Percentiles rank a stretch among this genome's conserved stretches.
phyloP scores from a whole-genome alignment of 2,888 invertebrate genomes.

The Eilema depressum region DNA sequence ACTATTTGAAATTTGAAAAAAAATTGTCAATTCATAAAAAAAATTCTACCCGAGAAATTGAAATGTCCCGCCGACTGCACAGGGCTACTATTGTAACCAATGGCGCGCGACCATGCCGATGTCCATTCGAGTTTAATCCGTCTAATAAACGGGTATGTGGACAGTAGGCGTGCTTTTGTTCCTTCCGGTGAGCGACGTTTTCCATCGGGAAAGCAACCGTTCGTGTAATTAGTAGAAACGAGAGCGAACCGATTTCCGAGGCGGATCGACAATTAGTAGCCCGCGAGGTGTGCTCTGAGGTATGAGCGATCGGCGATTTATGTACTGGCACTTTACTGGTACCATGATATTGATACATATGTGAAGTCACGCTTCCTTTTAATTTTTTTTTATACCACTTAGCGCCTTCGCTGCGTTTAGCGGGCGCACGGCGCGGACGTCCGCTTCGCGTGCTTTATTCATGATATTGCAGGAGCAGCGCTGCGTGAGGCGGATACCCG shows the following conservation, averaged over 20 bases:
- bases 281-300: conserved; percentile 36
- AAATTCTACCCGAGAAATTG: background rate
- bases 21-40: no score
- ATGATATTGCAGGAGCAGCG: no score
- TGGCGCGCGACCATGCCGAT: conserved; percentile 4
- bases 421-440: no score
- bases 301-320: conserved; percentile 26
- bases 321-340: background rate
- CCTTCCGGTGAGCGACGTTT: conserved; percentile 67
- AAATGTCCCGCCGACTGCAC: background rate
- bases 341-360: no score
- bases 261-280: conserved; percentile 79
- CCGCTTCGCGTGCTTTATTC: no score
- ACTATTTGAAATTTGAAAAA: no score
- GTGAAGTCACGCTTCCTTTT: no score
- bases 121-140: conserved; percentile 30
- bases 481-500: no score
- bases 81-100: conserved; percentile 1
- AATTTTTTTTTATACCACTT: no score
- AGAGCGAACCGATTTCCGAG: conserved; percentile 85
- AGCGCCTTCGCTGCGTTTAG: no score
- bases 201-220: conserved; percentile 79
- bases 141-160: conserved; percentile 37
- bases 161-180: conserved; percentile 44
- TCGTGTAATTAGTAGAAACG: conserved; percentile 83